Evolutionary conservation across 2,113 vertebrate genomes (phyloP).

Genomic region (Entelurus aequoreus): DNA sequence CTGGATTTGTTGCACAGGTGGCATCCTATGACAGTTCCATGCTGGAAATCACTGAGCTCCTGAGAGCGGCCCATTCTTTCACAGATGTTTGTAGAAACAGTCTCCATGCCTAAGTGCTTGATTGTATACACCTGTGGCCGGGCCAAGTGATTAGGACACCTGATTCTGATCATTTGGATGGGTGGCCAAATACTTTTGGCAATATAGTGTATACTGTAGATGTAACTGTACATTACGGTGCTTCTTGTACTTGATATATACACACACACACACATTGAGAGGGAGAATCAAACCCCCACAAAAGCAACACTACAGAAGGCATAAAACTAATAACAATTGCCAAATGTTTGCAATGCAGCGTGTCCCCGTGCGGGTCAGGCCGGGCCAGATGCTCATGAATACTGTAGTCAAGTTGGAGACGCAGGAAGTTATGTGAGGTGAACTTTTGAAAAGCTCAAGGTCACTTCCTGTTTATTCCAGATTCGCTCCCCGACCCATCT

Average conservation of each 20-base stretch:
- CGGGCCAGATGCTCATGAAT: conserved; percentile 72
- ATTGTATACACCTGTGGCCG: too few relatives aligned
- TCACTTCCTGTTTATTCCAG: conserved; percentile 52
- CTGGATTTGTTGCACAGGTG: too few relatives aligned
- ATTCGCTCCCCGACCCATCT: conserved; percentile 18
- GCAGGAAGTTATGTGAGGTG: conserved; percentile 29
- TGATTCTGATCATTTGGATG: too few relatives aligned
- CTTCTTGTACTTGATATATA: not conserved
- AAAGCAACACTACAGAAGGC: conserved; percentile 23
- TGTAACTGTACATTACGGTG: too few relatives aligned
- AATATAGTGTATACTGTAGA: too few relatives aligned
- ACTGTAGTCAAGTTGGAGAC: conserved; percentile 47
- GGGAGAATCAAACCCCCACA: not conserved
- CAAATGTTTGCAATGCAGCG: conserved; percentile 45
- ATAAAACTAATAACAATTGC: conserved; percentile 19
- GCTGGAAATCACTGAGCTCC: too few relatives aligned
- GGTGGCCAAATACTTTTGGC: too few relatives aligned
- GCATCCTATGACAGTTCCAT: too few relatives aligned
- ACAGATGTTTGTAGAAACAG: too few relatives aligned
- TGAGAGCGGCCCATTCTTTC: too few relatives aligned
- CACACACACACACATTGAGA: not conserved
- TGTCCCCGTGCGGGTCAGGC: conserved; percentile 48
- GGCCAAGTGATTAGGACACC: too few relatives aligned
- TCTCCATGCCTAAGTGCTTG: too few relatives aligned
- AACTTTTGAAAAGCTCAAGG: conserved; percentile 66